Evolutionary conservation across 2,888 invertebrate species (phyloP), one percentile per base, ranked within the genome.

Genomic region (Epinotia demarniana): DNA sequence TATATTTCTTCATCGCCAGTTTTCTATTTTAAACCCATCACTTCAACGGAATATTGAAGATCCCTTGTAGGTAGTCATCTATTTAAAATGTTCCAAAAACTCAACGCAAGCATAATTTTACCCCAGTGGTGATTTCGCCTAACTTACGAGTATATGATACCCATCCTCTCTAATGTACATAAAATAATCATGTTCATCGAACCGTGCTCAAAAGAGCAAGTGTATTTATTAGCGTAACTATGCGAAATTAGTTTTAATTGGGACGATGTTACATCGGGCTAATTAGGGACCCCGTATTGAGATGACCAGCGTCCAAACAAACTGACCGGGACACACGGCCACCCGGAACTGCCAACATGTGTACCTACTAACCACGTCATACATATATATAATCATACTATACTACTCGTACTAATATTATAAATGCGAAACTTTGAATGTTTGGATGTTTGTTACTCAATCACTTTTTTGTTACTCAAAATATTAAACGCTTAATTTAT

Each of bases 161-260:
- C 43, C 23, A 43, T 46, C 75, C 70, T 66, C 39, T 75, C 66
- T 43, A 66, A 75, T 27, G 23, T 27, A 27, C 23, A 69, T 69
- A 58, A 75, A 71, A 75, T 64, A 69, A 75, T 64, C 61, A 73
- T 43, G 74, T 55, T 63, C 58, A 46, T 72, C 19, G 55, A 43
- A 64, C 43, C 67, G 60, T 67, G 27, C 66, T 77, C 82, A 85
- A 87, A 85, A 87, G 87, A 83, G 81, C 81, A 79, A 75, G 68
- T 76, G 77, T 80, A 81, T 84, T 90, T 86, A 90, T 91, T 88
- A 88, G 84, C 81, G 84, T 88, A 87, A 91, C 88, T 89, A 90
- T 89, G 89, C 85, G 86, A 88, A 90, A 90, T 89, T 83, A 87
- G 85, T 86, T 86, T 86, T 92, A 92, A 93, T 93, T 92, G 92